These are phyloP conservation scores for Pedionomus torquatus DNA, from an alignment of 2,113 vertebrate species.

Conservation along the genomic window DNA sequence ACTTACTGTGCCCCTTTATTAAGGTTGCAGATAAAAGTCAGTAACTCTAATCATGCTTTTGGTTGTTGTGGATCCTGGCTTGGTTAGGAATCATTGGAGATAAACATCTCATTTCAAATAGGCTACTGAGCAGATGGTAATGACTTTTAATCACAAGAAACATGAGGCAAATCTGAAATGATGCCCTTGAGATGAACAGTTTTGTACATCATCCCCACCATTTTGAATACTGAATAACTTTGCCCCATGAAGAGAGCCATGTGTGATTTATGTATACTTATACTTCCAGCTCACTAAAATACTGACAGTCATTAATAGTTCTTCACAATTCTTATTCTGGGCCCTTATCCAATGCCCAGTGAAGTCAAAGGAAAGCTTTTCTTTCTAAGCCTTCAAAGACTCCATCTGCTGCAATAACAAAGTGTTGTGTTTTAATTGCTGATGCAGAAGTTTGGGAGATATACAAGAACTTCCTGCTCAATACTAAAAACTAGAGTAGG, in stretches of 20 bases:
- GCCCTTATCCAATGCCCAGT: not conserved
- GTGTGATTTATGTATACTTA: not conserved
- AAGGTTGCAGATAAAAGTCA: conserved; percentile 17
- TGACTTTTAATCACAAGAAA: conserved; percentile 62
- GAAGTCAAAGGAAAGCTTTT: conserved; percentile 31
- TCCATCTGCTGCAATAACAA: conserved; percentile 36
- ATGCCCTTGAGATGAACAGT: conserved; percentile 30
- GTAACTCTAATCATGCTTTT: conserved; percentile 4
- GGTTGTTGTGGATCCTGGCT: conserved; percentile 16
- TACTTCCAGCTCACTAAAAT: not conserved
- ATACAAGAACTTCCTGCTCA: not conserved
- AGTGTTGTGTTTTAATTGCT: not conserved
- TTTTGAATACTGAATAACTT: conserved; percentile 39
- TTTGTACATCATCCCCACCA: not conserved
- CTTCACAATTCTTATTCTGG: conserved; percentile 4
- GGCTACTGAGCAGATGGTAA: conserved; percentile 63
- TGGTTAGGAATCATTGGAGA: not conserved
- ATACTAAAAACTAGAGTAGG: not conserved
- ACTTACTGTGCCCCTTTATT: not conserved
- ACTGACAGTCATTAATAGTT: conserved; percentile 9
- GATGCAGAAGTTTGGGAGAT: not conserved
- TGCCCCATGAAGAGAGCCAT: not conserved
- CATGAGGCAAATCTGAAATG: conserved; percentile 40
- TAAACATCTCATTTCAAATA: conserved; percentile 58
- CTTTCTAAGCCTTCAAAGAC: conserved; percentile 38